These are phyloP conservation scores for Apteryx owenii DNA, from an alignment of 2,113 vertebrate genomes.

Conservation along the genomic window DNA sequence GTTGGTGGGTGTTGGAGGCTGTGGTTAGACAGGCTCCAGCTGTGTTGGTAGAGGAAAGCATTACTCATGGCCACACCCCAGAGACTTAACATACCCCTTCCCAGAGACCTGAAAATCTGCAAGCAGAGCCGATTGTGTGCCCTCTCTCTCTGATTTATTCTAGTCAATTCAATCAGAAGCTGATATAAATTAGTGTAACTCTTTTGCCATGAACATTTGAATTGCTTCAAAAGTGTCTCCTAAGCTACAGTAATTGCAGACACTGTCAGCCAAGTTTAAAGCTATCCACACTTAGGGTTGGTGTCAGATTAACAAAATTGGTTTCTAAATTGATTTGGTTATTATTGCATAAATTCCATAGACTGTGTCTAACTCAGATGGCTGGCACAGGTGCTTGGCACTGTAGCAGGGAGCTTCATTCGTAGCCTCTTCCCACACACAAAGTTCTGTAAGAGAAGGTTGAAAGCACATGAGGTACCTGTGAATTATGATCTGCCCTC, in stretches of 20 bases:
- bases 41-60: slow-evolving; percentile 3
- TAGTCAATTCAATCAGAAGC: slow-evolving; percentile 45
- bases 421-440: slow-evolving; percentile 25
- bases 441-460: slow-evolving; percentile 8
- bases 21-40: slow-evolving; percentile 6
- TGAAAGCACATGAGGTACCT: not conserved
- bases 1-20: not conserved
- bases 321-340: slow-evolving; percentile 56
- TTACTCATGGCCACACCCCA: slow-evolving; percentile 29
- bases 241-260: slow-evolving; percentile 50
- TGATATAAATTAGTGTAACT: slow-evolving; percentile 60
- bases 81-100: slow-evolving; percentile 18
- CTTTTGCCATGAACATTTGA: slow-evolving; percentile 20
- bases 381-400: slow-evolving; percentile 1
- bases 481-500: slow-evolving; percentile 43
- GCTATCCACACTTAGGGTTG: not conserved
- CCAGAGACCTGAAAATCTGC: slow-evolving; percentile 51
- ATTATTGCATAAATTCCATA: slow-evolving; percentile 41
- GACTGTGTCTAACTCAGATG: not conserved
- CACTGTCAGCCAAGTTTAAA: slow-evolving; percentile 35
- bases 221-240: slow-evolving; percentile 53
- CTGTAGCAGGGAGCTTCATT: not conserved
- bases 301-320: slow-evolving; percentile 45
- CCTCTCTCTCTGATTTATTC: slow-evolving; percentile 48
- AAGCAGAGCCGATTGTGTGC: slow-evolving; percentile 43